phyloP scores from a whole-genome alignment of 2,888 invertebrate species.

The Ormyrus rosae region DNA sequence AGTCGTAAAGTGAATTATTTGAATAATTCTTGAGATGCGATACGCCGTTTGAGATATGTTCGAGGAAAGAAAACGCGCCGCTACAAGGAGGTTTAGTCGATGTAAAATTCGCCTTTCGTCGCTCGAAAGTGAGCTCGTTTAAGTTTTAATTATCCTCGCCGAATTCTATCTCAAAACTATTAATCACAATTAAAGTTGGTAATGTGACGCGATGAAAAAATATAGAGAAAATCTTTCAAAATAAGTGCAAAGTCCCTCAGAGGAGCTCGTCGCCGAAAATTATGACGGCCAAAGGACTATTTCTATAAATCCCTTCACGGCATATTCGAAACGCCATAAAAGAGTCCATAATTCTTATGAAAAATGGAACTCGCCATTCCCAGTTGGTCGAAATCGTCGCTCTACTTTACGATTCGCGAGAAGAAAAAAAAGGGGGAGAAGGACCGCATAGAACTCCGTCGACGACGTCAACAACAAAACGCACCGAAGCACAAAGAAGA shows the following conservation, averaged over 20 bases:
- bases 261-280: slow-evolving; percentile 18
- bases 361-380: slow-evolving; percentile 22
- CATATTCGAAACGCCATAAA: slow-evolving; percentile 28
- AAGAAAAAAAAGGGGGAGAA: too few relatives aligned
- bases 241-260: neutral
- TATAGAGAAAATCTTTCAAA: slow-evolving; percentile 20
- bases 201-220: neutral
- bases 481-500: neutral
- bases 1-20: too few relatives aligned
- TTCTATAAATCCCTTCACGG: slow-evolving; percentile 17
- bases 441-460: neutral
- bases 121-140: too few relatives aligned
- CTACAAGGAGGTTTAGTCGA: too few relatives aligned
- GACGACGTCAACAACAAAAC: neutral
- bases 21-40: too few relatives aligned
- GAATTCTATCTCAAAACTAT: too few relatives aligned
- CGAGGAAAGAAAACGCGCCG: too few relatives aligned
- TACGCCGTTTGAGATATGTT: too few relatives aligned
- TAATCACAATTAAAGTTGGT: too few relatives aligned
- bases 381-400: slow-evolving; percentile 21
- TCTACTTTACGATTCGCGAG: slow-evolving; percentile 24
- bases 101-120: too few relatives aligned
- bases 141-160: too few relatives aligned
- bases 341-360: slow-evolving; percentile 34
- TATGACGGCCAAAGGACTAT: neutral